These are phyloP conservation scores for Dromococcyx pavoninus DNA, from an alignment of 2,797 vertebrate species.

Conservation along the genomic window DNA sequence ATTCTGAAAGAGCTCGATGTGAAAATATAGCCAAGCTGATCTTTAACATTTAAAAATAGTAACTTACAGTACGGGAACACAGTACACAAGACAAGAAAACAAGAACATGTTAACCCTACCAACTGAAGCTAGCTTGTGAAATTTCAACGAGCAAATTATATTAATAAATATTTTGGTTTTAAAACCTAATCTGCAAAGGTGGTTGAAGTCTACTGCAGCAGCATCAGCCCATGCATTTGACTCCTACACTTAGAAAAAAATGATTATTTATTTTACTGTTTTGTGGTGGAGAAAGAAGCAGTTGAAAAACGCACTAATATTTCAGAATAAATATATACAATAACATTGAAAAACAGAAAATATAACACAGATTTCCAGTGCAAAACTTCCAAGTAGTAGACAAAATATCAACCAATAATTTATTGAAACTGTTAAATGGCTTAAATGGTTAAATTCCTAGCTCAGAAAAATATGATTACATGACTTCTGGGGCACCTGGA, in stretches of 20 bases:
- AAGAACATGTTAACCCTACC: background rate
- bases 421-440: background rate
- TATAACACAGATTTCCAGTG: background rate
- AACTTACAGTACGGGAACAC: background rate
- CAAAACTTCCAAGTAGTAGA: background rate
- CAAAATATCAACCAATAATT: background rate
- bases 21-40: background rate
- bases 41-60: background rate
- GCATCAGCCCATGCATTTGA: background rate
- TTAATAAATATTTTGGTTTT: background rate
- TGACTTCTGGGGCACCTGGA: background rate
- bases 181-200: background rate
- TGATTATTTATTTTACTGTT: background rate
- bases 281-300: background rate
- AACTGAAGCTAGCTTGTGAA: background rate
- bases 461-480: slow-evolving; percentile 16
- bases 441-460: slow-evolving; percentile 16
- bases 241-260: background rate
- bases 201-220: background rate
- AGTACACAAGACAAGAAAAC: background rate
- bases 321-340: background rate
- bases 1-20: background rate
- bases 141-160: background rate
- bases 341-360: background rate
- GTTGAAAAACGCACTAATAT: background rate